phyloP scores from a whole-genome alignment of 2,888 invertebrate genomes.

The Cephus nigrinus region DNA sequence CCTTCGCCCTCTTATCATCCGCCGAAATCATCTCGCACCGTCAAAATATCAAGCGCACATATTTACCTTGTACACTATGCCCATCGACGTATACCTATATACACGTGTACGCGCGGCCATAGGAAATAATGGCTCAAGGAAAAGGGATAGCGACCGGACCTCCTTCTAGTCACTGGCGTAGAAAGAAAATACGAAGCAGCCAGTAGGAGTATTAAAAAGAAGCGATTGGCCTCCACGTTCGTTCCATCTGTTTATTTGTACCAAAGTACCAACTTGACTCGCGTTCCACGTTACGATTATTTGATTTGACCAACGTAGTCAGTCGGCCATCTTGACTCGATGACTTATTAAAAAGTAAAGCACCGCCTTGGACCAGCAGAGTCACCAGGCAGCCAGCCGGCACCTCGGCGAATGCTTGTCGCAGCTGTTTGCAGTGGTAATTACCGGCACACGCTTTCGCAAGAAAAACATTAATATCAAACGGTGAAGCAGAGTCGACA shows the following conservation, averaged over 20 bases:
- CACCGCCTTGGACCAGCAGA: not conserved
- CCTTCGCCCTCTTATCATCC: not conserved
- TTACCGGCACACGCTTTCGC: constrained; percentile 49
- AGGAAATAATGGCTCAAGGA: too few species aligned
- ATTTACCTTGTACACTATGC: not conserved
- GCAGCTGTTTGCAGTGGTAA: constrained; percentile 53
- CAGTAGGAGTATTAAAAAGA: too few species aligned
- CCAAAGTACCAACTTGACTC: too few species aligned
- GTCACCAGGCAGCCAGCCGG: not conserved
- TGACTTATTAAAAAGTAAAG: not conserved
- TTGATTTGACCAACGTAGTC: not conserved
- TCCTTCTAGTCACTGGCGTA: too few species aligned
- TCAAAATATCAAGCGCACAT: not conserved
- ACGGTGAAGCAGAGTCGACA: constrained; percentile 38
- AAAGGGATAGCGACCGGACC: too few species aligned
- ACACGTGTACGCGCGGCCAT: too few species aligned
- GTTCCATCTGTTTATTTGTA: too few species aligned
- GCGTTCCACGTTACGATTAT: too few species aligned
- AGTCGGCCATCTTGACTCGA: not conserved
- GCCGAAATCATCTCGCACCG: not conserved
- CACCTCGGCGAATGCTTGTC: not conserved
- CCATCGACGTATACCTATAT: too few species aligned
- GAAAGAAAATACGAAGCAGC: too few species aligned
- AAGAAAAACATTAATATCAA: constrained; percentile 65
- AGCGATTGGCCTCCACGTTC: too few species aligned